Conservation (phyloP, 2,888 invertebrate genomes). For the Cantharis rufa region DNA sequence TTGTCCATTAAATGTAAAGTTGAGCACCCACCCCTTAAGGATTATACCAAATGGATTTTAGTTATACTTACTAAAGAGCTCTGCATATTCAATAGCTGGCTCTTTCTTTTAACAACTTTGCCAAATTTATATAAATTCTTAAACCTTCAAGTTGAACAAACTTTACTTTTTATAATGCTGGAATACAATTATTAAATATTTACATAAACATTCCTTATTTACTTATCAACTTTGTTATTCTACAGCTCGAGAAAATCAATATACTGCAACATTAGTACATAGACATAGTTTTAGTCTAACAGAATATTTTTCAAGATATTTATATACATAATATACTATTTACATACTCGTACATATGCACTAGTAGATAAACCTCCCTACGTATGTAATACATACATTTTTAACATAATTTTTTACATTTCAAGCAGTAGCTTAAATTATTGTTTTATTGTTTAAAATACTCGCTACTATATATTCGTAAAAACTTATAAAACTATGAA, state of each 20-base stretch:
- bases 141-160: neutral
- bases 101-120: neutral
- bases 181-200: neutral
- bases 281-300: too few species aligned
- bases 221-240: neutral
- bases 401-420: too few species aligned
- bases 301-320: too few species aligned
- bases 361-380: too few species aligned
- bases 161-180: neutral
- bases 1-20: constrained; percentile 45
- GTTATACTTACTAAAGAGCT: constrained; percentile 21
- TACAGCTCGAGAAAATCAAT: neutral
- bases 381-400: too few species aligned
- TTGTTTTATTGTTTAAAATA: too few species aligned
- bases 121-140: neutral
- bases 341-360: too few species aligned
- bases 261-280: neutral
- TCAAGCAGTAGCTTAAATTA: too few species aligned
- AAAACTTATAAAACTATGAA: too few species aligned
- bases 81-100: constrained; percentile 25
- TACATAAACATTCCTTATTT: neutral
- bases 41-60: constrained; percentile 49
- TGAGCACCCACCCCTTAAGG: constrained; percentile 42
- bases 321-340: too few species aligned
- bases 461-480: too few species aligned